Evolutionary conservation across 1,140 invertebrate genomes (phyloP).

Genomic region (Bombus superbus): DNA sequence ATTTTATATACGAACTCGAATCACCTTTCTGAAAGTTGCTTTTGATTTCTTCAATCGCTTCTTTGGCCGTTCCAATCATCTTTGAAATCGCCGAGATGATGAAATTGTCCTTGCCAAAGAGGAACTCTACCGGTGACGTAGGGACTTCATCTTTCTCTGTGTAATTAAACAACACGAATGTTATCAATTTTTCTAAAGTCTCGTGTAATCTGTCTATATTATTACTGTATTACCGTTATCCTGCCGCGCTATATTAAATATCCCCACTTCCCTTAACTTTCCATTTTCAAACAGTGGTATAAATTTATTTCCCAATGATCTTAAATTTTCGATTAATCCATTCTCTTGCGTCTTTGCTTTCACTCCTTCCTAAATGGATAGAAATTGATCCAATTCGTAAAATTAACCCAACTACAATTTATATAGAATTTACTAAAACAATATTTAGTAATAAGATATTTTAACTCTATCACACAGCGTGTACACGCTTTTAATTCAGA

Average conservation of each 20-base stretch:
- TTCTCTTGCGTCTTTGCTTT: not conserved
- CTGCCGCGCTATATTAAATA: not conserved
- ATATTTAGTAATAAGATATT: too few species aligned
- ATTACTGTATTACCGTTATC: not conserved
- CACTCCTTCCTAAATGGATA: not conserved
- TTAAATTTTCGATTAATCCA: not conserved
- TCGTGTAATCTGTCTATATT: not conserved
- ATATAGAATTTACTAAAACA: too few species aligned
- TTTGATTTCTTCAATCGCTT: not conserved
- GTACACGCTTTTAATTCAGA: not conserved
- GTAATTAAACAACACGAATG: not conserved
- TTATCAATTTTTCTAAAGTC: not conserved
- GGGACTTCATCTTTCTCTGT: not conserved
- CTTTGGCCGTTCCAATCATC: fast-evolving
- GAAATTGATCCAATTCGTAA: too few species aligned
- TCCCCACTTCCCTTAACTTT: not conserved
- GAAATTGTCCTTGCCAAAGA: not conserved
- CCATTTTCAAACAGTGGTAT: fast-evolving
- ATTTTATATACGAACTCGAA: not conserved
- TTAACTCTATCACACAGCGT: too few species aligned
- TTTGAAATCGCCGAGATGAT: not conserved
- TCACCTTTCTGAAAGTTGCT: not conserved
- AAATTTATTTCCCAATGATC: not conserved
- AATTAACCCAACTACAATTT: too few species aligned
- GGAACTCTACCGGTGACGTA: fast-evolving